A percentile compares a stretch with the other conserved stretches of the same genome.
Evolutionary conservation across 2,888 invertebrate genomes (phyloP).

Genomic region (Timandra comae): DNA sequence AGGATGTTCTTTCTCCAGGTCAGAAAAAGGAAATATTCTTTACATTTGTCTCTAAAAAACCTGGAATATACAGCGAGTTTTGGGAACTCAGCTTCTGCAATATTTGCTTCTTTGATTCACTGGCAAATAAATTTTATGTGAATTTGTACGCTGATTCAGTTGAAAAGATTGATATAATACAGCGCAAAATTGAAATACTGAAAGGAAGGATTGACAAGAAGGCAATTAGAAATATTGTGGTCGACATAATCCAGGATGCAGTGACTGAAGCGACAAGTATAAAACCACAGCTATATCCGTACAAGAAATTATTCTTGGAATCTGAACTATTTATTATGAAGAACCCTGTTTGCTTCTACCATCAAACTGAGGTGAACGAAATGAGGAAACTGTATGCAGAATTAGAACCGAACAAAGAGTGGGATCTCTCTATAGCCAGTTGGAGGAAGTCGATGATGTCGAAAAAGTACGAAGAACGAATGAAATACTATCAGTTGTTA

Average conservation of each 20-base stretch:
- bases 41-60: conserved; percentile 59
- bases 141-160: conserved; percentile 51
- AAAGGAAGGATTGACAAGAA: conserved; percentile 38
- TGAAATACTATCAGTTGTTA: conserved; percentile 48
- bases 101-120: conserved; percentile 45
- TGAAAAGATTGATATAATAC: conserved; percentile 34
- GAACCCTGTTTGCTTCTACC: conserved; percentile 63
- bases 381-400: conserved; percentile 46
- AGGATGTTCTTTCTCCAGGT: conserved; percentile 69
- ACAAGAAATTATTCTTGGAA: conserved; percentile 53
- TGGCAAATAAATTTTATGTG: conserved; percentile 41
- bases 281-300: conserved; percentile 49
- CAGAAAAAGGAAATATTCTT: conserved; percentile 57
- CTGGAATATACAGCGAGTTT: conserved; percentile 55
- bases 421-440: conserved; percentile 53
- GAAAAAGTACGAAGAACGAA: conserved; percentile 53
- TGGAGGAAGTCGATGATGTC: conserved; percentile 58
- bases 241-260: conserved; percentile 33
- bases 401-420: conserved; percentile 36
- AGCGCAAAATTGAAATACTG: conserved; percentile 33
- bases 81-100: conserved; percentile 72
- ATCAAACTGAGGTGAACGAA: conserved; percentile 56
- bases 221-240: conserved; percentile 33
- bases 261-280: conserved; percentile 34
- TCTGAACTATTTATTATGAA: conserved; percentile 59